Percentiles rank a stretch among this genome's conserved stretches.
phyloP scores from a whole-genome alignment of 2,797 vertebrate species.

The Moxostoma hubbsi region DNA sequence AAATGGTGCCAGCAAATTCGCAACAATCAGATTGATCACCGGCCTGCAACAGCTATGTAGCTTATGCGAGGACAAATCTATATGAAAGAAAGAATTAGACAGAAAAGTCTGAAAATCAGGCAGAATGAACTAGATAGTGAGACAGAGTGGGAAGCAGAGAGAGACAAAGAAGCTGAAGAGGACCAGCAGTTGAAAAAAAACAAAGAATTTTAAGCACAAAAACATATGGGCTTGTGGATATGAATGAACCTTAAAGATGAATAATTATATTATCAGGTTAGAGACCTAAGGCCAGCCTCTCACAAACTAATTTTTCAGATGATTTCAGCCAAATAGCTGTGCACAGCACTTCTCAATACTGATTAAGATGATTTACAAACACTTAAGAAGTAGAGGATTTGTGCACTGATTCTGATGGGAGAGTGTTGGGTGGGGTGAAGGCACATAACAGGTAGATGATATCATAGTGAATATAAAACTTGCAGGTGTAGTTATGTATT shows the following conservation, averaged over 20 bases:
- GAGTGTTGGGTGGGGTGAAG: constrained; percentile 16
- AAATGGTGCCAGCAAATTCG: constrained; percentile 76
- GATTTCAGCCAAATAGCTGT: too few species aligned
- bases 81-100: constrained; percentile 59
- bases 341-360: not conserved
- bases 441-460: not conserved
- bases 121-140: constrained; percentile 48
- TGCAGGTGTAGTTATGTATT: not conserved
- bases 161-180: constrained; percentile 65
- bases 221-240: constrained; percentile 74
- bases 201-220: constrained; percentile 87
- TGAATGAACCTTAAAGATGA: constrained; percentile 17
- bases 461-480: not conserved
- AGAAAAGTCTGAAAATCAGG: constrained; percentile 44
- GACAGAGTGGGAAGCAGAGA: constrained; percentile 62
- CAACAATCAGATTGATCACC: constrained; percentile 92
- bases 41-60: constrained; percentile 81
- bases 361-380: not conserved
- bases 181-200: constrained; percentile 84
- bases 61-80: constrained; percentile 74
- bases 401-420: not conserved
- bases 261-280: not conserved
- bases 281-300: not conserved
- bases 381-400: not conserved
- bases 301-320: too few species aligned